Evolutionary conservation across 2,113 vertebrate genomes (phyloP), one percentile per base, ranked within the genome.

Genomic region (Ophthalmolycus amberensis): DNA sequence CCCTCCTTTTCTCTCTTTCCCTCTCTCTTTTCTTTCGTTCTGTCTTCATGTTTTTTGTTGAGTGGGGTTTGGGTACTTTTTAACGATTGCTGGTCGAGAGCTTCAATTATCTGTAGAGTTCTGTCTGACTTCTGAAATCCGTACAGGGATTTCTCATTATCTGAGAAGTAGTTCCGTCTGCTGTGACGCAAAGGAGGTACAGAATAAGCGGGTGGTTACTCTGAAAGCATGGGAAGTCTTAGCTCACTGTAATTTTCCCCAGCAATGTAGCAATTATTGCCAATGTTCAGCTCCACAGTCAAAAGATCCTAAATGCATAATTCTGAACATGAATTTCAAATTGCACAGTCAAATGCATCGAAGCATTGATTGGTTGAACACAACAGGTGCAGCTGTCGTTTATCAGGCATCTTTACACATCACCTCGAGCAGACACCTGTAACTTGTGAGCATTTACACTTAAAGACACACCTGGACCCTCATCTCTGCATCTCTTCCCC

Each of bases 21-120:
- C 18, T 38, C 5, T 27, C 6, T 64, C 22, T 60, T 9, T 34
- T 3, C 7, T 77, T 16, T 37, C 29, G 72, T 65, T 32, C 18
- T 66, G 67, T 75, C 5, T 63, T 63, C 37, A 38, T 59, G 64
- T 65, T 50, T 72, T 50, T 37, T 29, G n/a, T 77, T 71, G 29
- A 38, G 60, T 54, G 70, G 34, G 22, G 22, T 69, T 54, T 63
- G 34, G 12, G 12, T 68, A 62, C 67, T 68, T 86, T 73, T 71
- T 59, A 67, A 27, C 66, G 58, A 88, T 40, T 66, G 22, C 63
- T 48, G 50, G 50, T 60, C 74, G 20, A 78, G 15, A 74, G 42
- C 77, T 80, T 89, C 75, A 85, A 78, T 84, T 79, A 88, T 73
- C 77, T 66, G 58, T 70, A 71, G 63, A 70, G 54, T 25, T 65